Evolutionary conservation across 2,888 invertebrate species (phyloP).

Genomic region (Phanerotoma sp.): DNA sequence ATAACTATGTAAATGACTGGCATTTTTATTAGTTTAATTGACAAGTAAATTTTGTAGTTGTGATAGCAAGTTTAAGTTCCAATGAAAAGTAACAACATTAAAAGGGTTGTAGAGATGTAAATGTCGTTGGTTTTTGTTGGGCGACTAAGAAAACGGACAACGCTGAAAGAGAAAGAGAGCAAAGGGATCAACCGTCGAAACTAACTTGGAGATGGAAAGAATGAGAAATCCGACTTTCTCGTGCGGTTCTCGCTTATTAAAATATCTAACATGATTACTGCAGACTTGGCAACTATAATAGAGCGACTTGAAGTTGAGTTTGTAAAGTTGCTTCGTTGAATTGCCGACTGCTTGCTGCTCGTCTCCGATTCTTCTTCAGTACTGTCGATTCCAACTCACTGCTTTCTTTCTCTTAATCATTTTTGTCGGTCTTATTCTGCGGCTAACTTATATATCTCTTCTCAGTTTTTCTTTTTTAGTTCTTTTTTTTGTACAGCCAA

Average conservation of each 20-base stretch:
- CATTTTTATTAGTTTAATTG: too few relatives aligned
- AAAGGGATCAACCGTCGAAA: conserved; percentile 17
- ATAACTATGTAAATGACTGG: too few relatives aligned
- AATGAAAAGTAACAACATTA: conserved; percentile 16
- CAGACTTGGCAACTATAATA: conserved; percentile 52
- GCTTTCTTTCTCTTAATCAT: conserved; percentile 16
- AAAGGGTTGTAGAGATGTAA: conserved; percentile 12
- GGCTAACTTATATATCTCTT: conserved; percentile 7
- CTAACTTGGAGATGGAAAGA: conserved; percentile 11
- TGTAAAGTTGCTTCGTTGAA: conserved; percentile 28
- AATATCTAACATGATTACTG: conserved; percentile 55
- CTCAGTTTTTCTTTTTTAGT: not conserved
- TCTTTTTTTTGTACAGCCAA: not conserved
- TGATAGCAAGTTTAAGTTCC: conserved; percentile 2
- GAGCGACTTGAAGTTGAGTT: conserved; percentile 43
- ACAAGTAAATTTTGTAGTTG: too few relatives aligned
- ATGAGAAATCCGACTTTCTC: conserved; percentile 37
- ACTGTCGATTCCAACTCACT: conserved; percentile 11
- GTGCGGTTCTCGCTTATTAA: conserved; percentile 51
- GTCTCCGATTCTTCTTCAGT: conserved; percentile 8
- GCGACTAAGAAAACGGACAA: conserved; percentile 24
- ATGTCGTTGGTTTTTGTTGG: conserved; percentile 11
- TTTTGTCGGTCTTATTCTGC: conserved; percentile 17
- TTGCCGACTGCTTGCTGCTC: conserved; percentile 20
- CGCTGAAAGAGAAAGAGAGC: conserved; percentile 19